Percentiles rank a stretch among this genome's conserved stretches.
Evolutionary conservation across 92 coral and sea anemone genomes (phyloP).

Genomic region (Epizoanthus stellaris): DNA sequence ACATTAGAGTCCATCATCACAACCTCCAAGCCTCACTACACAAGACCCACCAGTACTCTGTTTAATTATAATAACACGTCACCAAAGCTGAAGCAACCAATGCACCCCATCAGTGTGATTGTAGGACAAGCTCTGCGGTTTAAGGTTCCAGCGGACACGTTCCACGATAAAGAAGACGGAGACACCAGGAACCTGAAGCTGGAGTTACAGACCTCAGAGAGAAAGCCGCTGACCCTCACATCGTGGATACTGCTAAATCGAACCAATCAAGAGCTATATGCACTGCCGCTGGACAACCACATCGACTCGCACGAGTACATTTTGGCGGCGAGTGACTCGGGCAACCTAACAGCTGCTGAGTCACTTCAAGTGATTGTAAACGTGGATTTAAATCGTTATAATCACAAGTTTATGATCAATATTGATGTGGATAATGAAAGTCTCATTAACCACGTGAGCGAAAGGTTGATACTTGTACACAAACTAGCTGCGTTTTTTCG

Average conservation of each 20-base stretch:
- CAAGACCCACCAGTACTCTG: too few species aligned
- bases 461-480: slow-evolving; percentile 61
- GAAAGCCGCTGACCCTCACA: slow-evolving; percentile 49
- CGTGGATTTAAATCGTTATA: slow-evolving; percentile 55
- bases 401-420: slow-evolving; percentile 62
- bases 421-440: slow-evolving; percentile 64
- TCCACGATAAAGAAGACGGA: slow-evolving; percentile 79
- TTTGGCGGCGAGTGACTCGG: slow-evolving; percentile 67
- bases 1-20: too few species aligned
- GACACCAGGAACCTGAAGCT: slow-evolving; percentile 60
- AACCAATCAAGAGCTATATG: slow-evolving; percentile 65
- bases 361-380: slow-evolving; percentile 64
- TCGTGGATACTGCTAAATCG: slow-evolving; percentile 75
- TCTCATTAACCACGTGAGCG: slow-evolving; percentile 64
- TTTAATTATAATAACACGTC: too few species aligned
- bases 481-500: slow-evolving; percentile 67
- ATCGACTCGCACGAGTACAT: slow-evolving; percentile 41
- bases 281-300: slow-evolving; percentile 54
- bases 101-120: not conserved
- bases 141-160: slow-evolving; percentile 67
- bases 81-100: not conserved
- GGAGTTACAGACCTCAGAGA: slow-evolving; percentile 52
- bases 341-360: slow-evolving; percentile 62
- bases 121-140: not conserved
- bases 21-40: too few species aligned